Percentiles rank a stretch among this genome's conserved stretches.
Evolutionary conservation across 2,113 vertebrate genomes (phyloP).

Genomic region (human (Homo sapiens)): GRCh38 chr7:135115501-135116000

Average conservation of each 20-base stretch:
- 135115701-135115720: background rate
- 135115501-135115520: slow-evolving; percentile 64
- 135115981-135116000: slow-evolving; percentile 17
- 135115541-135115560: slow-evolving; percentile 25
- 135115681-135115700: background rate
- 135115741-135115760: background rate
- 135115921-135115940: background rate
- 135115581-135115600: slow-evolving; percentile 51
- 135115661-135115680: slow-evolving; percentile 36
- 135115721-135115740: background rate
- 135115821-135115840: background rate
- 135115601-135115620: slow-evolving; percentile 54
- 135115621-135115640: background rate
- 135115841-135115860: background rate
- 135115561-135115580: slow-evolving; percentile 47
- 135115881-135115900: background rate
- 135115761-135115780: background rate
- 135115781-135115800: background rate
- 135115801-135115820: background rate
- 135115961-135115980: background rate
- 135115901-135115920: background rate
- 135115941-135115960: slow-evolving; percentile 27
- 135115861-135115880: background rate
- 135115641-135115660: background rate
- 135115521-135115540: slow-evolving; percentile 58